Percentiles rank a stretch among this genome's conserved stretches.
Evolutionary conservation across 2,888 invertebrate species (phyloP).

Genomic region (Pristionchus fissidentatus): DNA sequence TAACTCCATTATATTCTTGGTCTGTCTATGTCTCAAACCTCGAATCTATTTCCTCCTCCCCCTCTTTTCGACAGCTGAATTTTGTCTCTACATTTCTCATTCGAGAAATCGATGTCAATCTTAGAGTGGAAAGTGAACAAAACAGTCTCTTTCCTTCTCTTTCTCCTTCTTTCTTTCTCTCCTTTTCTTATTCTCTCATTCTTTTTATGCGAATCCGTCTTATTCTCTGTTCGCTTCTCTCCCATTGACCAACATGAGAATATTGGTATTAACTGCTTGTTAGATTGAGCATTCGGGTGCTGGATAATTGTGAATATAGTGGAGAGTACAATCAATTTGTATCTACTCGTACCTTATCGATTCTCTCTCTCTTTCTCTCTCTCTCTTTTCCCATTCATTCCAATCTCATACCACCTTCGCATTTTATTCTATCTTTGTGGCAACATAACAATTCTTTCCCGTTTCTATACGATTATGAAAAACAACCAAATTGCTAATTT

Average conservation of each 20-base stretch:
- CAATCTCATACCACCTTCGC: background rate
- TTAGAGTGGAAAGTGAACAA: background rate
- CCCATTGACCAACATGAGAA: too few species aligned
- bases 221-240: too few species aligned
- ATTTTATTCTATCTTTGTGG: background rate
- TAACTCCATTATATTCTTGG: background rate
- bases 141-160: background rate
- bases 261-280: too few species aligned
- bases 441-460: background rate
- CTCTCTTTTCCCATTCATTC: background rate
- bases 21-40: background rate
- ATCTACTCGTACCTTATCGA: too few species aligned
- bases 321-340: background rate
- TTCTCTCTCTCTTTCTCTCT: background rate
- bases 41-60: background rate
- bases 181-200: background rate
- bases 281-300: too few species aligned
- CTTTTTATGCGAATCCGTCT: background rate
- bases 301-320: background rate
- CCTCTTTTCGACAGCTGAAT: conserved; percentile 14
- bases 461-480: background rate
- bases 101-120: background rate
- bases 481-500: too few species aligned
- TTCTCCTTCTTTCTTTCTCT: background rate
- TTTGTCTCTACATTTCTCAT: background rate